Conservation (phyloP, 2,888 invertebrate species). For the Neria commutata region DNA sequence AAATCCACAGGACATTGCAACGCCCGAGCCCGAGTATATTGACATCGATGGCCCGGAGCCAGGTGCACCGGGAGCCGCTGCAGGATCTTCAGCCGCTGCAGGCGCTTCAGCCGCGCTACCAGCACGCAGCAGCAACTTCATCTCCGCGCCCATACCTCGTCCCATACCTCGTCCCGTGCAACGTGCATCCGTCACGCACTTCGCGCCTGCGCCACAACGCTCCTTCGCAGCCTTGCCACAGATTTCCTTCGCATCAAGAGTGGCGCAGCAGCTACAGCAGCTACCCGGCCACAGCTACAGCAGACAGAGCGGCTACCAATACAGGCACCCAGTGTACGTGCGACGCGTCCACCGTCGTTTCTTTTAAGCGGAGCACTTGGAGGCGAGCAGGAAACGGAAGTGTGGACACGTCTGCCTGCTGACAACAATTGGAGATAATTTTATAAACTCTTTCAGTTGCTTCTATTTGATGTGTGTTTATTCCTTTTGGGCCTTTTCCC, state of each 20-base stretch:
- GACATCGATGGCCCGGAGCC: conserved; percentile 56
- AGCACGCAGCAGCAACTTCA: conserved; percentile 19
- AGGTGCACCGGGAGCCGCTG: conserved; percentile 31
- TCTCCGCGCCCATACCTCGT: conserved; percentile 15
- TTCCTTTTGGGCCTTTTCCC: too few species aligned
- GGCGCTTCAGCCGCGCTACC: conserved; percentile 35
- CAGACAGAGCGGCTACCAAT: conserved; percentile 50
- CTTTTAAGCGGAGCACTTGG: conserved; percentile 9
- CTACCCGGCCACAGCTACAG: conserved; percentile 45
- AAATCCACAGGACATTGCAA: conserved; percentile 61
- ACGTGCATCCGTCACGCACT: conserved; percentile 26
- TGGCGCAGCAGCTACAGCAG: conserved; percentile 28
- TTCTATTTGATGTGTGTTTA: too few species aligned
- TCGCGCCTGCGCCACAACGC: conserved; percentile 7
- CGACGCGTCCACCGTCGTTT: conserved; percentile 52
- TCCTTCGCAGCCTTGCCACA: background rate
- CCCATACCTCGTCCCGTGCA: conserved; percentile 26
- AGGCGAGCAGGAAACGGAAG: conserved; percentile 40
- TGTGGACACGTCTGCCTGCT: background rate
- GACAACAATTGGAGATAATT: too few species aligned
- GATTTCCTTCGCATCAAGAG: too few species aligned
- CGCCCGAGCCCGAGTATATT: conserved; percentile 60
- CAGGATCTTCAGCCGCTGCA: conserved; percentile 29
- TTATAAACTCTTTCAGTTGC: too few species aligned
- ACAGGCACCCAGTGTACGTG: conserved; percentile 55